A percentile compares a stretch with the other conserved stretches of the same genome.
Conservation (phyloP, 2,888 invertebrate genomes). For the Xanthorhoe spadicearia region DNA sequence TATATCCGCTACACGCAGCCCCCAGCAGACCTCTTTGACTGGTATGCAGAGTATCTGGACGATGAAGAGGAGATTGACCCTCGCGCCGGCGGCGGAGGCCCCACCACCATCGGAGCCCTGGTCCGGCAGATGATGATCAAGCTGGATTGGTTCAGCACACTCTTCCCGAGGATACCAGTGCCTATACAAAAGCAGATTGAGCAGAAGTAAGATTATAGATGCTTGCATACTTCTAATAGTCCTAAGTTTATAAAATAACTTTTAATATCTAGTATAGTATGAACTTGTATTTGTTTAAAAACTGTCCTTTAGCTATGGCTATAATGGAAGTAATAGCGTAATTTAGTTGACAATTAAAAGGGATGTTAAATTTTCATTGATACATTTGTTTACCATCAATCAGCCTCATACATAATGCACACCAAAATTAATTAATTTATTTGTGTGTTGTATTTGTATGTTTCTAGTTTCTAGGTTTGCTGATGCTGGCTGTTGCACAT, state of each 20-base stretch:
- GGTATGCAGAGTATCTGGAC: constrained; percentile 98
- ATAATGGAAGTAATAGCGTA: too few species aligned
- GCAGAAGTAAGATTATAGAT: constrained; percentile 80
- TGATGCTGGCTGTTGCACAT: constrained; percentile 17
- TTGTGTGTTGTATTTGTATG: constrained; percentile 23
- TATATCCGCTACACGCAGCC: constrained; percentile 97
- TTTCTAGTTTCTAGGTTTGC: constrained; percentile 7
- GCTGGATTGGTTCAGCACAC: constrained; percentile 99
- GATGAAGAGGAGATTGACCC: constrained; percentile 99
- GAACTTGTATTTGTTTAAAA: not conserved
- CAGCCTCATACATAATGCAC: not conserved
- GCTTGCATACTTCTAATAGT: not conserved
- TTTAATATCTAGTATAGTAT: not conserved
- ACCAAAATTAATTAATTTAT: constrained; percentile 8
- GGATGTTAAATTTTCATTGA: not conserved
- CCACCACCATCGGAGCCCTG: constrained; percentile 96
- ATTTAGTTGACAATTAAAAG: too few species aligned
- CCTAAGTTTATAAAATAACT: not conserved
- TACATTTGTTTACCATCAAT: not conserved
- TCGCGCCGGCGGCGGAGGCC: constrained; percentile 98
- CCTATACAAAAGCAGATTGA: constrained; percentile 98
- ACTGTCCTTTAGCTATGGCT: too few species aligned
- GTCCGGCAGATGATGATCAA: constrained; percentile 96
- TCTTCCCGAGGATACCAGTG: constrained; percentile 99
- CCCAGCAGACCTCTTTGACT: constrained; percentile 97